A percentile compares a stretch with the other conserved stretches of the same genome.
Evolutionary conservation across 2,113 vertebrate species (phyloP).

Genomic region (Otocyon megalotis): DNA sequence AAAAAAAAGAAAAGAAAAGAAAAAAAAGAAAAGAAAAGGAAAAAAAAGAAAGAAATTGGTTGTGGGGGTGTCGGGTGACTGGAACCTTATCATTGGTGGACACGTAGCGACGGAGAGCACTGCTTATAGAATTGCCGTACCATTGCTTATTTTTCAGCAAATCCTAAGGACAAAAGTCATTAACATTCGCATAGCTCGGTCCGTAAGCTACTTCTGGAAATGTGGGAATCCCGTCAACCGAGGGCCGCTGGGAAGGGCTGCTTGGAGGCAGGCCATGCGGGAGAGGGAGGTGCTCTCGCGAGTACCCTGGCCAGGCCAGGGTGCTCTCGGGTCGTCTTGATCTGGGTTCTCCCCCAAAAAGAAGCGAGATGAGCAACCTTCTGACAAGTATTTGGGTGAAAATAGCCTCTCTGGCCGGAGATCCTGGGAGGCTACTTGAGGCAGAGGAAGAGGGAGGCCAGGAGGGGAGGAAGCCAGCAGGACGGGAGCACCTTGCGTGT

Average conservation of each 20-base stretch:
- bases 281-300: fast-evolving
- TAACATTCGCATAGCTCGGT: background rate
- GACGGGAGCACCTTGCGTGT: no score
- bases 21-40: no score
- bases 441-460: background rate
- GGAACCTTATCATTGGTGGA: background rate
- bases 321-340: fast-evolving
- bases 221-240: background rate
- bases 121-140: background rate
- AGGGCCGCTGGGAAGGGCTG: background rate
- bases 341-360: background rate
- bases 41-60: background rate
- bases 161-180: background rate
- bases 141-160: background rate
- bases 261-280: background rate
- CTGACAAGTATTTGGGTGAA: background rate
- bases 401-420: fast-evolving
- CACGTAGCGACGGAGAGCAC: background rate
- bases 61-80: no score
- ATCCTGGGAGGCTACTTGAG: background rate
- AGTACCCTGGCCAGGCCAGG: fast-evolving
- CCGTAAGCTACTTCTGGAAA: background rate
- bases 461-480: no score
- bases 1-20: background rate
- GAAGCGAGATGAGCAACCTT: background rate